Conservation (phyloP, 2,888 invertebrate genomes). For the Agonopterix heracliana region DNA sequence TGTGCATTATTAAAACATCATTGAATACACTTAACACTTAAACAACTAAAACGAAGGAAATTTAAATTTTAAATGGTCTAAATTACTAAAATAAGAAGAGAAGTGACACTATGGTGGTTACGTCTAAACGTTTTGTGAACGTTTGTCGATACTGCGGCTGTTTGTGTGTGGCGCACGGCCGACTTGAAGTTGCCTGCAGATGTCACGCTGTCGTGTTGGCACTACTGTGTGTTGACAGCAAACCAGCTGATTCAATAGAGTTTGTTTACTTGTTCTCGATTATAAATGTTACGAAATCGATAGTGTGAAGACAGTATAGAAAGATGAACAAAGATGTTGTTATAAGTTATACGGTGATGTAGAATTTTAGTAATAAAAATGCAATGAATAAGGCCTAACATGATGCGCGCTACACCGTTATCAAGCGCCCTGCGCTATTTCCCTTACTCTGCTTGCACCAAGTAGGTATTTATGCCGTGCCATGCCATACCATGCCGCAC, state of each 20-base stretch:
- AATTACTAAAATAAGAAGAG: conserved; percentile 65
- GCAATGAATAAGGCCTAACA: no score
- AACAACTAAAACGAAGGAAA: conserved; percentile 58
- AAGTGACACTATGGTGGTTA: conserved; percentile 67
- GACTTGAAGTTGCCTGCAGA: conserved; percentile 29
- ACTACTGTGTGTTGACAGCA: conserved; percentile 53
- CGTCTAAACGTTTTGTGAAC: conserved; percentile 73
- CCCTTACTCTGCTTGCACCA: no score
- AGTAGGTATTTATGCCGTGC: no score
- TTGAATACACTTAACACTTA: conserved; percentile 69
- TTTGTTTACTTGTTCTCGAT: conserved; percentile 14
- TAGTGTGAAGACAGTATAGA: no score
- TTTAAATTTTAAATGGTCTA: conserved; percentile 57
- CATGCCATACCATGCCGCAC: no score
- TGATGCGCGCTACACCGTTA: no score
- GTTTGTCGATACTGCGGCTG: conserved; percentile 72
- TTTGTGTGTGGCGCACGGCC: conserved; percentile 57
- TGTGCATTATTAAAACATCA: conserved; percentile 60
- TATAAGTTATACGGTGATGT: no score
- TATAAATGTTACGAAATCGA: neutral
- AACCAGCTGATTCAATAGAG: conserved; percentile 66
- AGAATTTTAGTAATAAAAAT: no score
- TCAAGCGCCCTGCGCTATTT: no score
- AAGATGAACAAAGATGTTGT: no score
- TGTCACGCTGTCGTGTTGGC: conserved; percentile 46